Evolutionary conservation across 2,797 vertebrate genomes (phyloP).

Genomic region (Arctocebus calabarensis): DNA sequence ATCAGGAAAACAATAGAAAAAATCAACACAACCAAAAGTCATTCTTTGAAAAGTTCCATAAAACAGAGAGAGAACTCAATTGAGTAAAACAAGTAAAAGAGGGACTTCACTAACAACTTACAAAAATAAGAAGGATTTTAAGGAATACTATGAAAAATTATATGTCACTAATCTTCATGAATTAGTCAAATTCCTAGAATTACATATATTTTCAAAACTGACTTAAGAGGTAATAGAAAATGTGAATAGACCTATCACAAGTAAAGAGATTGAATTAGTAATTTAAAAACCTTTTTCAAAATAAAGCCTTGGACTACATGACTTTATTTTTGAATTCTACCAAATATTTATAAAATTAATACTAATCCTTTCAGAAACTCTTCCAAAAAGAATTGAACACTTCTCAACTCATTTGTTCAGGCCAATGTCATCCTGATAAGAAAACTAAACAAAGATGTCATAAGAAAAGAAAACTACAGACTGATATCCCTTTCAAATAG

Average conservation of each 20-base stretch:
- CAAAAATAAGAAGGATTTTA: background rate
- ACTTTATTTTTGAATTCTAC: background rate
- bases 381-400: background rate
- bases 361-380: background rate
- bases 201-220: background rate
- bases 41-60: background rate
- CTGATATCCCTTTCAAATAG: background rate
- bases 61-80: background rate
- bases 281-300: background rate
- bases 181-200: slow-evolving; percentile 9
- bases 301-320: background rate
- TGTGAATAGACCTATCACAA: background rate
- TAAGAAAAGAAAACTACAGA: background rate
- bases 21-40: background rate
- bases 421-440: background rate
- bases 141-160: too few species aligned
- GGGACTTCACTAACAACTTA: background rate
- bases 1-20: background rate
- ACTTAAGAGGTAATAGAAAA: background rate
- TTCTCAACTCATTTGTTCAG: background rate
- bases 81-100: background rate
- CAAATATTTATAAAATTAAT: background rate
- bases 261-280: background rate
- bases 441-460: background rate
- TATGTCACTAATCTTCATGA: background rate